Evolutionary conservation across 1,140 invertebrate species (phyloP), one percentile per base, ranked within the genome.

Genomic region (Popillia japonica): DNA sequence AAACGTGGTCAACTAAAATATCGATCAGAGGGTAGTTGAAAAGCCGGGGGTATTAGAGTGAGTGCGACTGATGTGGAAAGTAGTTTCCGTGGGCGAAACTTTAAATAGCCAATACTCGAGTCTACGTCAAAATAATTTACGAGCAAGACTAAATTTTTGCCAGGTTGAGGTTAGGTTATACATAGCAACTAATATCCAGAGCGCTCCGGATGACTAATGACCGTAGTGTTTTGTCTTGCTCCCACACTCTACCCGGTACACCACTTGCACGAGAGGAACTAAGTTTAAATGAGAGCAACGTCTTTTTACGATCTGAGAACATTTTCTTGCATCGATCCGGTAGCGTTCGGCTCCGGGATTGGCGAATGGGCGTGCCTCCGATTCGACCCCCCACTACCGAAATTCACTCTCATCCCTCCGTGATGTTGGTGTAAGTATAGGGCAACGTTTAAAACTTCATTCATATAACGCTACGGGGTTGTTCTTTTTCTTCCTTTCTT

Each of bases 301-400:
- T 86, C 85, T 86, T 86, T 86, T 86, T 86, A 85, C 84, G 80
- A 82, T 84, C 85, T 86, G 81, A 86, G 85, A 86, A 84, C 80
- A 82, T 85, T 86, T 86, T 86, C 85, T 86, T 86, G 83, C 83
- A 86, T 86, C 82, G 85, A 86, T 86, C 84, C 72, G 72, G 41
- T 75, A 34, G 48, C 20, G 20, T 75, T 55, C 41, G 27, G 41
- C 77, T 75, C 68, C 73, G 77, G 72, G 76, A 86, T 86, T 86
- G 85, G 85, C 76, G 55, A 75, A 75, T 82, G 83, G 85, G 85
- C 85, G 85, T 74, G 72, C 34, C 72, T n/a, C 74, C 42, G 41
- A 14, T 48, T 44, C 48, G 48, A n/a, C 74, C 74, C 74, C 27
- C 27, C 27, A 34, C 27, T 42, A 59, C 42, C 74, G 23, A 82